These are phyloP conservation scores for Drosophila baimaii DNA, from an alignment of 1,140 invertebrate genomes.

Conservation along the genomic window DNA sequence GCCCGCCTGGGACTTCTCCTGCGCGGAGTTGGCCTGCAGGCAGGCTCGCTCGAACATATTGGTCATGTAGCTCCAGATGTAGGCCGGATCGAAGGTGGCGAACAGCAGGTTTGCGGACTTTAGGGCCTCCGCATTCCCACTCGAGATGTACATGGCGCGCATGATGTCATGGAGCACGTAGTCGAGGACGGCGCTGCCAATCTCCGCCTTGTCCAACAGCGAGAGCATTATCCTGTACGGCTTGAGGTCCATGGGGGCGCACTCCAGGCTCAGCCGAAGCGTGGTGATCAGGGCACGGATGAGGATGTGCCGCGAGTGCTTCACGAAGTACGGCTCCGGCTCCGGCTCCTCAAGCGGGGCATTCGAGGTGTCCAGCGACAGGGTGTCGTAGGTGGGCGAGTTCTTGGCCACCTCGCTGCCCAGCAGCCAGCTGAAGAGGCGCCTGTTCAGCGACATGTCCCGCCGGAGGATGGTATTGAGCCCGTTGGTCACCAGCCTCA, in stretches of 20 bases:
- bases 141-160: slow-evolving; percentile 85
- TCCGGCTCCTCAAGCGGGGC: slow-evolving; percentile 66
- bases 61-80: slow-evolving; percentile 94
- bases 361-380: slow-evolving; percentile 53
- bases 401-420: slow-evolving; percentile 89
- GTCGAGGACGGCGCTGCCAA: slow-evolving; percentile 93
- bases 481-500: slow-evolving; percentile 91
- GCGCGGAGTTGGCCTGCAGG: slow-evolving; percentile 66
- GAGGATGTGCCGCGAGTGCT: slow-evolving; percentile 89
- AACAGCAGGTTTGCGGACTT: slow-evolving; percentile 95
- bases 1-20: slow-evolving; percentile 9
- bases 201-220: slow-evolving; percentile 94
- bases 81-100: slow-evolving; percentile 92
- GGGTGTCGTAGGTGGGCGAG: slow-evolving; percentile 84
- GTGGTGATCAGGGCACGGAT: slow-evolving; percentile 88
- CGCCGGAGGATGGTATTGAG: slow-evolving; percentile 93
- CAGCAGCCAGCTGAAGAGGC: slow-evolving; percentile 93
- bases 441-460: slow-evolving; percentile 96
- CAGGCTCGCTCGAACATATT: slow-evolving; percentile 89
- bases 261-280: slow-evolving; percentile 86
- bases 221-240: slow-evolving; percentile 94
- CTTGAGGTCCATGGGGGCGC: slow-evolving; percentile 88
- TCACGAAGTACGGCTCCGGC: slow-evolving; percentile 89
- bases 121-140: slow-evolving; percentile 86
- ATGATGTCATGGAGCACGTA: slow-evolving; percentile 94